phyloP scores from a whole-genome alignment of 2,113 vertebrate species.

The Opisthocomus hoazin region DNA sequence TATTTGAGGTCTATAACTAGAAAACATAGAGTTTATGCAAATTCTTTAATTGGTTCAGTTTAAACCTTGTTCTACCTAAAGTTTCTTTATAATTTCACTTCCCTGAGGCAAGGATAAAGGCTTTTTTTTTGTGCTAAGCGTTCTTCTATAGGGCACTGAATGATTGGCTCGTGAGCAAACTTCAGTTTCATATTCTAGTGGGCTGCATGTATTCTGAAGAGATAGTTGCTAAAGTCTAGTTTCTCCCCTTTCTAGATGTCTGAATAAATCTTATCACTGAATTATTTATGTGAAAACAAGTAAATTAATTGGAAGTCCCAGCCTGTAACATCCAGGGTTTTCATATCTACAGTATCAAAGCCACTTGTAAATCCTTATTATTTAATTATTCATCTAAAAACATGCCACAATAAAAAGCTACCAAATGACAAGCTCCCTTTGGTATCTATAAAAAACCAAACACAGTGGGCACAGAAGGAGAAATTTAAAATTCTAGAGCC shows the following conservation, averaged over 20 bases:
- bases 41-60: not conserved
- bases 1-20: not conserved
- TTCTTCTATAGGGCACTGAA: not conserved
- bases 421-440: not conserved
- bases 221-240: not conserved
- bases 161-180: not conserved
- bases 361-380: not conserved
- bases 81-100: not conserved
- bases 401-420: not conserved
- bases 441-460: not conserved
- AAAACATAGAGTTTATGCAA: not conserved
- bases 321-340: not conserved
- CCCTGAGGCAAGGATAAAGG: not conserved
- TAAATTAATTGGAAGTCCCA: not conserved
- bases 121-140: not conserved
- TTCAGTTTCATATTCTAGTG: not conserved
- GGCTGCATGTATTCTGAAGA: not conserved
- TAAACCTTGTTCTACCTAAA: not conserved
- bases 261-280: not conserved
- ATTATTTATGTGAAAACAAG: constrained; percentile 13
- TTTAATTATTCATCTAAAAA: constrained; percentile 8
- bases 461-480: not conserved
- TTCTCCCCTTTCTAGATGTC: not conserved
- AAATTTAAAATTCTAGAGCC: not conserved
- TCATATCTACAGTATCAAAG: not conserved